phyloP scores from a whole-genome alignment of 1,140 invertebrate species.

The Hyles vespertilio region DNA sequence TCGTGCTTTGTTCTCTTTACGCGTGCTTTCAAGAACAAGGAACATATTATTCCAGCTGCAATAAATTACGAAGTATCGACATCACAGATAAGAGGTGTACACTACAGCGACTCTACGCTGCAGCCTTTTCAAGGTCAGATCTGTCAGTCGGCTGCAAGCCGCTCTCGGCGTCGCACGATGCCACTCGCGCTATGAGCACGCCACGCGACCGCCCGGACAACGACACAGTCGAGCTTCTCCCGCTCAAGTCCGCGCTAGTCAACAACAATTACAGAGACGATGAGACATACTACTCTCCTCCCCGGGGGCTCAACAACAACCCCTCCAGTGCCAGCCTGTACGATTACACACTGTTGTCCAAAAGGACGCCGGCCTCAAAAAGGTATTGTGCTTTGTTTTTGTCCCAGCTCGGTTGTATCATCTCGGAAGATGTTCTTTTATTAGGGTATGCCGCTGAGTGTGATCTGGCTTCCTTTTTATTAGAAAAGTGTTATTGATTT shows the following conservation, averaged over 20 bases:
- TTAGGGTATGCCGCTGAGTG: no score
- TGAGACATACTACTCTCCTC: slow-evolving; percentile 51
- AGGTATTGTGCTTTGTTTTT: slow-evolving; percentile 40
- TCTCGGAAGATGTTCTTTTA: no score
- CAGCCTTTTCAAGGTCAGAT: slow-evolving; percentile 67
- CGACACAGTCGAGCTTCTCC: slow-evolving; percentile 65
- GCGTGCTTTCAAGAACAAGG: no score
- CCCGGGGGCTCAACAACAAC: slow-evolving; percentile 46
- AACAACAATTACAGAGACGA: slow-evolving; percentile 63
- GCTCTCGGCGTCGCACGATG: slow-evolving; percentile 52
- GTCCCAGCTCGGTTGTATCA: neutral
- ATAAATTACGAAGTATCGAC: slow-evolving; percentile 8
- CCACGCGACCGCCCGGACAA: slow-evolving; percentile 48
- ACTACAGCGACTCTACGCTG: slow-evolving; percentile 40
- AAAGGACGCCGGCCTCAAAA: slow-evolving; percentile 71
- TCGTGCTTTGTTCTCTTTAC: neutral
- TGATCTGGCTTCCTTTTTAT: neutral
- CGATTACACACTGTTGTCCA: slow-evolving; percentile 69
- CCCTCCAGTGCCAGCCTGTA: slow-evolving; percentile 62
- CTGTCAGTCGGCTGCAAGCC: slow-evolving; percentile 63
- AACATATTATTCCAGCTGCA: no score
- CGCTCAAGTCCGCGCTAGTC: slow-evolving; percentile 65
- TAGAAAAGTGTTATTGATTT: no score
- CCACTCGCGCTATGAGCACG: slow-evolving; percentile 46
- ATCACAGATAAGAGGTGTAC: slow-evolving; percentile 8